These are phyloP conservation scores for Drosophila heteroneura DNA, from an alignment of 2,888 invertebrate genomes.

Conservation along the genomic window DNA sequence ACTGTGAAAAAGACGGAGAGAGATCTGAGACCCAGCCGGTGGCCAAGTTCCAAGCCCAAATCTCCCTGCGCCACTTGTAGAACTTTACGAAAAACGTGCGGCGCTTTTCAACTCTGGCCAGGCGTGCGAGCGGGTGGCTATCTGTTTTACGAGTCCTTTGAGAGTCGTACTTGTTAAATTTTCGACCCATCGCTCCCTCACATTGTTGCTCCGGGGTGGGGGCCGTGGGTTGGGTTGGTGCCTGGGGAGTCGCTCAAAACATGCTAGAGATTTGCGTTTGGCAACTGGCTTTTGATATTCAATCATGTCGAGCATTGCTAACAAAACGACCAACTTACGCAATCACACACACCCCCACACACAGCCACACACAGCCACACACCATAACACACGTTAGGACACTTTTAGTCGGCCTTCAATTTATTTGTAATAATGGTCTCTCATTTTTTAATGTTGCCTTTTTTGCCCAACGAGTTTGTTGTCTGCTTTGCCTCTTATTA, in stretches of 20 bases:
- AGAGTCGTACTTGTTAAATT: slow-evolving; percentile 73
- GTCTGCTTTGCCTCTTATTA: slow-evolving; percentile 39
- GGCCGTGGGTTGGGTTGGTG: slow-evolving; percentile 2
- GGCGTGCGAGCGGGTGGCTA: slow-evolving; percentile 51
- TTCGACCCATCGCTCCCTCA: slow-evolving; percentile 42
- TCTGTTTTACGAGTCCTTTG: slow-evolving; percentile 78
- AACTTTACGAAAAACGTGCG: slow-evolving; percentile 71
- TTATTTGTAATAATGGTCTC: slow-evolving; percentile 69
- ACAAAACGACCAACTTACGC: slow-evolving; percentile 49
- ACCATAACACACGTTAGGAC: slow-evolving; percentile 18
- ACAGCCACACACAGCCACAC: slow-evolving; percentile 8
- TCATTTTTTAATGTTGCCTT: slow-evolving; percentile 68
- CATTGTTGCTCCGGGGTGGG: slow-evolving; percentile 30
- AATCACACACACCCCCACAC: slow-evolving; percentile 16
- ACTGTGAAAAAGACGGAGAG: slow-evolving; percentile 5
- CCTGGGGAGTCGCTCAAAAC: slow-evolving; percentile 51
- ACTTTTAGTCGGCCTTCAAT: slow-evolving; percentile 67
- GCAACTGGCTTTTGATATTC: slow-evolving; percentile 77
- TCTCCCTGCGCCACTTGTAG: slow-evolving; percentile 67
- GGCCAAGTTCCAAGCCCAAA: slow-evolving; percentile 27
- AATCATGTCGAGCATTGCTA: slow-evolving; percentile 67
- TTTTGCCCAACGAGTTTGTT: slow-evolving; percentile 29
- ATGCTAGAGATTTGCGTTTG: slow-evolving; percentile 76
- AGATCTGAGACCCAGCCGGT: slow-evolving; percentile 5
- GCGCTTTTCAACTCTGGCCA: slow-evolving; percentile 65